Evolutionary conservation across 2,113 vertebrate genomes (phyloP).

Genomic region (Scartelaos histophorus): DNA sequence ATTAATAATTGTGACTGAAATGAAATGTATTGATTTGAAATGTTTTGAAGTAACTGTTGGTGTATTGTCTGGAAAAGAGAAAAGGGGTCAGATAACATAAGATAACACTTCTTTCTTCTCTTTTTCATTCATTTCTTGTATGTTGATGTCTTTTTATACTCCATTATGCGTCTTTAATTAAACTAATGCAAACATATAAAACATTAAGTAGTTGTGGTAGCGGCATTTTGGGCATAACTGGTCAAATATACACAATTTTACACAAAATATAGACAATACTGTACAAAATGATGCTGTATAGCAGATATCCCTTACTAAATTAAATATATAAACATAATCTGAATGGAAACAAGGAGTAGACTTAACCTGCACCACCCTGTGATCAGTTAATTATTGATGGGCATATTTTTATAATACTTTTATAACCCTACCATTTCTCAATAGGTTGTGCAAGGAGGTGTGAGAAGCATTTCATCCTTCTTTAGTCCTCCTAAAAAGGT

Average conservation of each 20-base stretch:
- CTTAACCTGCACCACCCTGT: neutral
- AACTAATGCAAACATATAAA: neutral
- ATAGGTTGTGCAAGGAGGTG: constrained; percentile 37
- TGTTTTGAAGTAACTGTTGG: too few relatives aligned
- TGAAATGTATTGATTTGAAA: too few relatives aligned
- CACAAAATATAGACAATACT: too few relatives aligned
- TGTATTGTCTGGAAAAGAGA: too few relatives aligned
- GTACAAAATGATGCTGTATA: neutral
- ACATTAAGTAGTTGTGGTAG: neutral
- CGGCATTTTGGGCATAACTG: neutral
- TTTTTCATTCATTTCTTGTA: too few relatives aligned
- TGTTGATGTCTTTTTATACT: too few relatives aligned
- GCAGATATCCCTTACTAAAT: neutral
- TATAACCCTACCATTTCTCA: neutral
- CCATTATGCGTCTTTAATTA: neutral
- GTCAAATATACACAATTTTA: neutral
- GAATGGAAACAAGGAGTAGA: neutral
- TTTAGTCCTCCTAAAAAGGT: constrained; percentile 49
- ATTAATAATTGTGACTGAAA: too few relatives aligned
- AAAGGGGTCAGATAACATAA: too few relatives aligned
- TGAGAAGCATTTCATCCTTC: constrained; percentile 60
- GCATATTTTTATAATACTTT: neutral
- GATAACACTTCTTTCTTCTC: too few relatives aligned
- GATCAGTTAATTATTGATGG: neutral
- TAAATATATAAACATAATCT: neutral